These are phyloP conservation scores for Mastomys coucha DNA, from an alignment of 2,113 vertebrate species.

Conservation along the genomic window DNA sequence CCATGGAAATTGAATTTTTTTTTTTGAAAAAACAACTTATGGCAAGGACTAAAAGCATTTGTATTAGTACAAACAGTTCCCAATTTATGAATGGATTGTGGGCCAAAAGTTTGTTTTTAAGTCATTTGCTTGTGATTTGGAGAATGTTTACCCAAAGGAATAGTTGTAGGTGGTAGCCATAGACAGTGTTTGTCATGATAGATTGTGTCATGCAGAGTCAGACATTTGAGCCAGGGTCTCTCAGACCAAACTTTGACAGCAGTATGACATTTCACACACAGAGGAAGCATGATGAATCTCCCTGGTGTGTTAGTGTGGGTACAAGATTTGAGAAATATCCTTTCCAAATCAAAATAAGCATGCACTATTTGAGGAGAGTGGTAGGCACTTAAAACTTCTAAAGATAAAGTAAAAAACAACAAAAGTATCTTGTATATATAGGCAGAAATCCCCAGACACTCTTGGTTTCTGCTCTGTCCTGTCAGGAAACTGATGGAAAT, in stretches of 20 bases:
- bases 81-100: slow-evolving; percentile 3
- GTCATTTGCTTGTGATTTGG: slow-evolving; percentile 12
- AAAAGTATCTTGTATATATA: not conserved
- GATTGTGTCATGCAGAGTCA: not conserved
- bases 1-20: not conserved
- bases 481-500: not conserved
- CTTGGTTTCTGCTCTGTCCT: not conserved
- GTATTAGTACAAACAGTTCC: slow-evolving; percentile 44
- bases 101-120: slow-evolving; percentile 57
- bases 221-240: not conserved
- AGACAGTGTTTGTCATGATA: not conserved
- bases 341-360: slow-evolving; percentile 7
- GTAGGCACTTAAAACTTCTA: not conserved
- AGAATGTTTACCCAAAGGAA: not conserved
- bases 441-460: not conserved
- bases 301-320: not conserved
- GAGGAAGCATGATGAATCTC: not conserved
- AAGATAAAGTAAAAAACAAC: not conserved
- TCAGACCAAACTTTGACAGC: not conserved
- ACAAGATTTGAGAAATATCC: not conserved
- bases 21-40: slow-evolving; percentile 14
- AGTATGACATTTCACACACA: not conserved
- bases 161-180: not conserved
- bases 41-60: not conserved
- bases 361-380: slow-evolving; percentile 17